Conservation (phyloP, 1,140 invertebrate species). For the Thereuonema tuberculata region DNA sequence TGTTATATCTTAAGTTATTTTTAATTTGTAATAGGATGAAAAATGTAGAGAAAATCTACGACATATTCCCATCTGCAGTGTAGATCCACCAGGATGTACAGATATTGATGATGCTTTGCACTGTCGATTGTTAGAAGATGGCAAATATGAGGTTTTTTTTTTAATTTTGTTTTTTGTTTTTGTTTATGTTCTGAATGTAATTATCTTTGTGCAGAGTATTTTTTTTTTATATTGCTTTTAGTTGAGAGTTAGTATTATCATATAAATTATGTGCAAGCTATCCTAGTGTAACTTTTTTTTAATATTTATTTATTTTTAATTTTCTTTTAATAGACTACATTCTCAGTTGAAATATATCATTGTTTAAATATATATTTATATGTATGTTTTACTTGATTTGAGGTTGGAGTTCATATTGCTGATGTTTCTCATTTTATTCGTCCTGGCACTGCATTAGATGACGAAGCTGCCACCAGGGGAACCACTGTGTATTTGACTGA, state of each 20-base stretch:
- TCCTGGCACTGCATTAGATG: conserved; percentile 71
- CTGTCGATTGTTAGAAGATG: conserved; percentile 57
- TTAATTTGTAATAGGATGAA: conserved; percentile 47
- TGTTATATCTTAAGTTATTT: background rate
- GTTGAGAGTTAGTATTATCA: too few relatives aligned
- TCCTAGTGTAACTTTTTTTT: background rate
- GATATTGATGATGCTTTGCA: conserved; percentile 99
- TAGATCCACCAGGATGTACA: conserved; percentile 97
- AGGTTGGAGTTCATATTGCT: conserved; percentile 85
- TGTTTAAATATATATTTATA: background rate
- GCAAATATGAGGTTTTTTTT: conserved; percentile 52
- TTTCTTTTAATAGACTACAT: background rate
- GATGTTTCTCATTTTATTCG: conserved; percentile 90
- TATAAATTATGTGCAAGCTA: background rate
- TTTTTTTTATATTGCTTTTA: too few relatives aligned
- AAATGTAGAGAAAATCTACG: conserved; percentile 66
- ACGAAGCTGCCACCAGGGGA: conserved; percentile 65
- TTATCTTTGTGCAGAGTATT: too few relatives aligned
- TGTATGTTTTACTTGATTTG: background rate
- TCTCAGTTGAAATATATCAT: background rate
- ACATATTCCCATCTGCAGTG: conserved; percentile 78
- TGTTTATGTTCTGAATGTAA: too few relatives aligned
- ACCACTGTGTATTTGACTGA: conserved; percentile 87
- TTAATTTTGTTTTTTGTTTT: background rate
- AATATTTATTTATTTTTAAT: background rate